phyloP scores from a whole-genome alignment of 2,888 invertebrate genomes.

The Caenorhabditis wallacei region DNA sequence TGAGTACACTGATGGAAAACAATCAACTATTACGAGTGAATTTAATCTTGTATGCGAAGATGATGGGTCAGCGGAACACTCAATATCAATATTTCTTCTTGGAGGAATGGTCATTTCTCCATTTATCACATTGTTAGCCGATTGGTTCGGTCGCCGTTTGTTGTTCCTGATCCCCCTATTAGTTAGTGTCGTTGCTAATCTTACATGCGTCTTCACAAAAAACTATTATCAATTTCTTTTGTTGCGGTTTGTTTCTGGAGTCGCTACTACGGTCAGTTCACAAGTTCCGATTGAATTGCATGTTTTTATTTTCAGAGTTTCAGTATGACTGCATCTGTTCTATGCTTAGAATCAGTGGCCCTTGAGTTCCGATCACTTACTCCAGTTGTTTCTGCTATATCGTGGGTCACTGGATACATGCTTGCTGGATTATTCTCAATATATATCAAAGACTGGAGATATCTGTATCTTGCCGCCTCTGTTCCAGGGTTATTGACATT shows the following conservation, averaged over 20 bases:
- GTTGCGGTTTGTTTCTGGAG: slow-evolving; percentile 79
- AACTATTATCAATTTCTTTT: slow-evolving; percentile 76
- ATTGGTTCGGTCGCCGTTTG: slow-evolving; percentile 75
- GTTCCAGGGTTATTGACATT: slow-evolving; percentile 77
- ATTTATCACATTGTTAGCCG: slow-evolving; percentile 77
- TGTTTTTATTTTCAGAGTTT: slow-evolving; percentile 60
- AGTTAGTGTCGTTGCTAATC: slow-evolving; percentile 76
- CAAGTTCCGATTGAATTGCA: neutral
- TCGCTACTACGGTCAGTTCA: slow-evolving; percentile 72
- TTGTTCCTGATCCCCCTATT: slow-evolving; percentile 79
- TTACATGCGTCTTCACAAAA: slow-evolving; percentile 76
- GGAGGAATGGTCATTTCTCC: slow-evolving; percentile 79
- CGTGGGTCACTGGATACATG: slow-evolving; percentile 75
- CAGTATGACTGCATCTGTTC: slow-evolving; percentile 64
- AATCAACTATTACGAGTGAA: slow-evolving; percentile 65
- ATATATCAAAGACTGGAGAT: slow-evolving; percentile 76
- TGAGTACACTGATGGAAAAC: slow-evolving; percentile 42
- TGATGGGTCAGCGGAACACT: slow-evolving; percentile 72
- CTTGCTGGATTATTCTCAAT: slow-evolving; percentile 78
- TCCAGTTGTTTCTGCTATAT: slow-evolving; percentile 66
- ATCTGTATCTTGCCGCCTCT: slow-evolving; percentile 76
- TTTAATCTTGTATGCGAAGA: slow-evolving; percentile 80
- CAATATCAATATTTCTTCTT: slow-evolving; percentile 78
- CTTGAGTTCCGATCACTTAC: slow-evolving; percentile 69
- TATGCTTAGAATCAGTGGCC: slow-evolving; percentile 74